A percentile compares a stretch with the other conserved stretches of the same genome.
Evolutionary conservation across 2,797 vertebrate species (phyloP).

Genomic region (Coregonus sp.): DNA sequence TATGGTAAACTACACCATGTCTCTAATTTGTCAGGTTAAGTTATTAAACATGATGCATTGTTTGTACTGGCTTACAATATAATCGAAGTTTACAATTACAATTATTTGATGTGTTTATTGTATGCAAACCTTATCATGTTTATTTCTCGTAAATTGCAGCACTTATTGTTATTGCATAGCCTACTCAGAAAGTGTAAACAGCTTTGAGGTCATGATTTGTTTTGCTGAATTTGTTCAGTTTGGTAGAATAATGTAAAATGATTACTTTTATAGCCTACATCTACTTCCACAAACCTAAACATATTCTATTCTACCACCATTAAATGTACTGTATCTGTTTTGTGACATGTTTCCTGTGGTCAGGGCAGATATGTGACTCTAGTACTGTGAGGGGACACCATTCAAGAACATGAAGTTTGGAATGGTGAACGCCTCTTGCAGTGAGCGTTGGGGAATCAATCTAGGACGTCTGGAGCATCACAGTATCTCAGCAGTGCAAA

Average conservation of each 20-base stretch:
- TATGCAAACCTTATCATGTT: too few relatives aligned
- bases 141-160: not conserved
- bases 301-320: not conserved
- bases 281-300: not conserved
- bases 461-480: slow-evolving; percentile 33
- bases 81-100: not conserved
- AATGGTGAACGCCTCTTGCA: slow-evolving; percentile 50
- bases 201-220: not conserved
- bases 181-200: not conserved
- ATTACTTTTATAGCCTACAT: not conserved
- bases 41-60: not conserved
- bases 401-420: slow-evolving; percentile 67
- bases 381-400: slow-evolving; percentile 58
- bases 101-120: not conserved
- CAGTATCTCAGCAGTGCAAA: not conserved
- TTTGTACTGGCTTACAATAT: not conserved
- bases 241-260: too few relatives aligned
- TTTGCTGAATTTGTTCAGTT: not conserved
- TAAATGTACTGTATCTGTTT: not conserved
- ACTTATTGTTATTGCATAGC: not conserved
- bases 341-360: slow-evolving; percentile 71
- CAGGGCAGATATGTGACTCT: slow-evolving; percentile 72
- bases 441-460: slow-evolving; percentile 40
- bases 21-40: not conserved
- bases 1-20: slow-evolving; percentile 11